These are phyloP conservation scores for Hylomyscus alleni DNA, from an alignment of 2,797 vertebrate genomes.

Conservation along the genomic window DNA sequence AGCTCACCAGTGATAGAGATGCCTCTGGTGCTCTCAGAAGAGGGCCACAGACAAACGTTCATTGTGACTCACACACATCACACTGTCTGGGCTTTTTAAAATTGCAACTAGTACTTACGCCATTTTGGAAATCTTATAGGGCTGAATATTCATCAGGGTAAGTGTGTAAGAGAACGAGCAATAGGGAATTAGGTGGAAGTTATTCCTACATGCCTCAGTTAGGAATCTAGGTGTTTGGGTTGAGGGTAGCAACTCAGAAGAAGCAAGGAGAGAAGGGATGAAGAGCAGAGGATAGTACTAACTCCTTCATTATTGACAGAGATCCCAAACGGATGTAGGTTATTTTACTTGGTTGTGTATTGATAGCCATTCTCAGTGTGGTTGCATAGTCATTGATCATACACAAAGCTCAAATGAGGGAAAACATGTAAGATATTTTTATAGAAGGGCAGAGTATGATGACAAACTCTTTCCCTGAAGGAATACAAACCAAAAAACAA, in stretches of 20 bases:
- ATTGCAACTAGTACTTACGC: conserved; percentile 7
- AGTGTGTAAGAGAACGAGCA: neutral
- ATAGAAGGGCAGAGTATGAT: neutral
- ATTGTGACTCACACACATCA: conserved; percentile 35
- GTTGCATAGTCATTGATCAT: neutral
- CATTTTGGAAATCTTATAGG: conserved; percentile 44
- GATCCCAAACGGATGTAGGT: fast-evolving
- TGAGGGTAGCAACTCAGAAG: neutral
- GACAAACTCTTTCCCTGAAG: neutral
- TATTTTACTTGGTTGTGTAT: neutral
- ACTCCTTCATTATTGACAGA: neutral
- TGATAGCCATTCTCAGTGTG: neutral
- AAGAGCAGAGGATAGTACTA: neutral
- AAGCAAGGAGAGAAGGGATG: neutral
- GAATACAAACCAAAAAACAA: conserved; percentile 3
- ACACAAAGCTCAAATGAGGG: neutral
- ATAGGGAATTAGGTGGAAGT: neutral
- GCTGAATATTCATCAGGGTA: neutral
- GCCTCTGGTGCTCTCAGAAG: neutral
- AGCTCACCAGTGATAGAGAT: neutral
- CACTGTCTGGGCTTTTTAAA: neutral
- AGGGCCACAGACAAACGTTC: neutral
- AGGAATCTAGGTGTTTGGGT: neutral
- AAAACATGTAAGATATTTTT: neutral
- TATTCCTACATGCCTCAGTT: neutral